Conservation (phyloP, 2,113 vertebrate genomes). For the Rhynchomys soricoides region DNA sequence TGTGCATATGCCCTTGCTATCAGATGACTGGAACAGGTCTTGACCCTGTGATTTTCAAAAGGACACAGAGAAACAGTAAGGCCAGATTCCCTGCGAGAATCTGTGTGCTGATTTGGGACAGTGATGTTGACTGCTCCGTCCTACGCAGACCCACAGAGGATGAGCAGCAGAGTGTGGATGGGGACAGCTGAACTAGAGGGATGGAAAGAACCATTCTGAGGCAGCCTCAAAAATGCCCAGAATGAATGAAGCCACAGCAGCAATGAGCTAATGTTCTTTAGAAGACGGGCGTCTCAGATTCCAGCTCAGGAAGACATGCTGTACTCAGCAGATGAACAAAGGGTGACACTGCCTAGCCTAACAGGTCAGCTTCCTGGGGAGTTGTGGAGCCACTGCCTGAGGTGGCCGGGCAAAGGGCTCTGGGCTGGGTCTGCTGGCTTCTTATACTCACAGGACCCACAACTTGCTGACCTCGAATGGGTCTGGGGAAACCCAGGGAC, state of each 20-base stretch:
- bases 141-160: background rate
- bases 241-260: background rate
- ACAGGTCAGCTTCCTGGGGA: constrained; percentile 21
- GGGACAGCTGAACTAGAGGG: background rate
- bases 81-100: background rate
- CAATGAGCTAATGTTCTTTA: background rate
- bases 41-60: background rate
- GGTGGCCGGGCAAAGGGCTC: background rate
- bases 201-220: background rate
- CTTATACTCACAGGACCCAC: background rate
- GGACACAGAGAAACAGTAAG: background rate
- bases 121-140: background rate
- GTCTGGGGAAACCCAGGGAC: constrained; percentile 38
- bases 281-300: background rate
- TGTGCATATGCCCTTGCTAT: background rate
- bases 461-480: constrained; percentile 3
- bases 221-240: background rate
- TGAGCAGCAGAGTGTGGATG: background rate
- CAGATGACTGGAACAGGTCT: background rate
- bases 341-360: background rate
- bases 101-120: background rate
- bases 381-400: background rate
- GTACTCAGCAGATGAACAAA: constrained; percentile 5
- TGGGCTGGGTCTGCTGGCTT: background rate
- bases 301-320: background rate